phyloP scores from a whole-genome alignment of 2,888 invertebrate genomes.

The Tuberolachnus salignus region DNA sequence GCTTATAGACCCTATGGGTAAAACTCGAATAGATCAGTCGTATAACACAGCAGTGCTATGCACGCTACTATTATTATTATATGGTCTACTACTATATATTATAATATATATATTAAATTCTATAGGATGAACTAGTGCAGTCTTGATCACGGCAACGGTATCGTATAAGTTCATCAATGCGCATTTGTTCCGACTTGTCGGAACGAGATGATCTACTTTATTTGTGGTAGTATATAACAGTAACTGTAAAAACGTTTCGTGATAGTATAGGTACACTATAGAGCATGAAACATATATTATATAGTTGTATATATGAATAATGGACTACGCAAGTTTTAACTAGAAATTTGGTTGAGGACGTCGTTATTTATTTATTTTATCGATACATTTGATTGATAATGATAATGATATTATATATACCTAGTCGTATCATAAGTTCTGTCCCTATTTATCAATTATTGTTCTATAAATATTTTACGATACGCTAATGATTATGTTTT shows the following conservation, averaged over 20 bases:
- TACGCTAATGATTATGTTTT: no score
- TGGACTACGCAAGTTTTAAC: neutral
- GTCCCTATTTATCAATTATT: no score
- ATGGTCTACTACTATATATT: constrained; percentile 2
- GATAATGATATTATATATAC: no score
- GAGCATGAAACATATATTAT: no score
- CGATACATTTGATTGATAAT: no score
- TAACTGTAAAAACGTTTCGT: constrained; percentile 17
- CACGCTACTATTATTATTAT: neutral
- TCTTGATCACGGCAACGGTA: constrained; percentile 19
- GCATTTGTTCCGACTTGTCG: constrained; percentile 21
- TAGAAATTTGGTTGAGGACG: neutral
- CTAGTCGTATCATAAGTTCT: no score
- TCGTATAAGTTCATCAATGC: constrained; percentile 28
- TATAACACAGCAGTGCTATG: no score
- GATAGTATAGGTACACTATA: neutral
- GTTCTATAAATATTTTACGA: no score
- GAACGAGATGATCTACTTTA: constrained; percentile 18
- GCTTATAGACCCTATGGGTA: constrained; percentile 10
- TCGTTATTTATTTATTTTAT: neutral
- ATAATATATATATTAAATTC: neutral
- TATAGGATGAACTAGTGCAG: constrained; percentile 23
- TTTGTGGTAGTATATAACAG: neutral
- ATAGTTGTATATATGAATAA: no score
- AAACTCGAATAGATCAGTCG: constrained; percentile 23